These are phyloP conservation scores for Beaufortia kweichowensis DNA, from an alignment of 2,113 vertebrate genomes.

Conservation along the genomic window DNA sequence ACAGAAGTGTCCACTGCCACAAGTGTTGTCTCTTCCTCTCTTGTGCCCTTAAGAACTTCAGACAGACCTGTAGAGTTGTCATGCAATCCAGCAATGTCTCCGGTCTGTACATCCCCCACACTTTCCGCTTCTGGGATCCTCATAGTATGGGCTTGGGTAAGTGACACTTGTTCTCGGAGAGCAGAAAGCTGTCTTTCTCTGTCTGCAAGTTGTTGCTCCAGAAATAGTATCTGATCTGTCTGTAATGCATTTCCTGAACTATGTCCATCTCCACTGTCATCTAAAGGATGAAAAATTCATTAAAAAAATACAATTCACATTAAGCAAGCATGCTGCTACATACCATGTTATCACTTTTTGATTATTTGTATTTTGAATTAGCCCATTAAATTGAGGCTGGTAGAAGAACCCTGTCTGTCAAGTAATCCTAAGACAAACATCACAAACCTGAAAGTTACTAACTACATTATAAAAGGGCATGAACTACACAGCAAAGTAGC, in stretches of 20 bases:
- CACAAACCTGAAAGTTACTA: neutral
- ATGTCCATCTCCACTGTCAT: constrained; percentile 9
- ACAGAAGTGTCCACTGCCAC: constrained; percentile 67
- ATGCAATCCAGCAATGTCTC: neutral
- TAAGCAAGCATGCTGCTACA: neutral
- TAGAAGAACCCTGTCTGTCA: neutral
- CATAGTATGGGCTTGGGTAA: constrained; percentile 62
- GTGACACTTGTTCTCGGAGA: constrained; percentile 62
- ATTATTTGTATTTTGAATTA: neutral
- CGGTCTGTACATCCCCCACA: constrained; percentile 36
- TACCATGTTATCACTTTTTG: neutral
- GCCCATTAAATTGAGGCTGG: neutral
- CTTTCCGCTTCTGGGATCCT: constrained; percentile 48
- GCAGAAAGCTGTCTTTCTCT: constrained; percentile 68
- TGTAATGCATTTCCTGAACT: constrained; percentile 20
- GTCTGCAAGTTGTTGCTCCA: constrained; percentile 68
- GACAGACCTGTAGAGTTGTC: constrained; percentile 43
- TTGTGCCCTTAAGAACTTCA: constrained; percentile 60
- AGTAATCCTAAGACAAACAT: neutral
- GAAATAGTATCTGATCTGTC: constrained; percentile 31
- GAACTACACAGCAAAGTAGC: neutral
- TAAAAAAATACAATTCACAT: too few species aligned
- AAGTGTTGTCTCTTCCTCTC: constrained; percentile 70
- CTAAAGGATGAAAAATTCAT: neutral
- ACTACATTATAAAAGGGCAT: neutral